Base-by-base conservation (phyloP, 2,113 vertebrate species). In the Columba janthina region DNA sequence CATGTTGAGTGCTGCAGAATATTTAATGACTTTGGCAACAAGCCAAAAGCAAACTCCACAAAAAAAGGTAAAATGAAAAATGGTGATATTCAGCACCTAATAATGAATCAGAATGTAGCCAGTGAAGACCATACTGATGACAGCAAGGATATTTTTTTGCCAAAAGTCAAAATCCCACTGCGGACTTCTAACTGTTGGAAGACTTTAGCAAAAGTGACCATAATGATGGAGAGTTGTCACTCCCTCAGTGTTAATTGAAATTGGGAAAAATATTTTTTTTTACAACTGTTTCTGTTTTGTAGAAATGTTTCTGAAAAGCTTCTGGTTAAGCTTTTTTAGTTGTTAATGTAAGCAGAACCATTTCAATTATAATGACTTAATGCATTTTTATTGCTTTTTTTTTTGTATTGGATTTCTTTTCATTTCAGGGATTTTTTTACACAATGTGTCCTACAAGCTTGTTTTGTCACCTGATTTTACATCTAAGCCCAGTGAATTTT, bases 401-500 rank as follows among this genome's bases (percentile, higher is more conserved):
- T 74, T 56, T 79, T 15, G 14, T 44, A 31, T 56, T 71, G 29
- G 17, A 32, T 90, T 96, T 92, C 38, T 77, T 94, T 72, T 79
- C 14, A 24, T 85, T 75, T 88, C 57, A 85, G 25, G 16, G 10
- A 21, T 84, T 92, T 92, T 92, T 86, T 94, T 96, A 36, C 25
- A 75, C 48, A 83, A 15, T 73, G 67, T 93, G 69, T 94, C 42
- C 83, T 69, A 44, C 77, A 90, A 76, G 78, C 71, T 94, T 93
- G 54, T 93, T 90, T 97, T 95, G 79, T 96, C 93, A 94, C 93
- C 95, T 95, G 93, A 72, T 96, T 66, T 94, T 95, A 69, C 69
- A 78, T 94, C 73, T 88, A 92, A 83, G 70, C 86, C 88, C 73
- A 93, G 73, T 73, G 69, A 95, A 91, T 96, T 95, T 96, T 97